These are phyloP conservation scores for Fopius arisanus DNA, from an alignment of 1,140 invertebrate species.

Conservation along the genomic window DNA sequence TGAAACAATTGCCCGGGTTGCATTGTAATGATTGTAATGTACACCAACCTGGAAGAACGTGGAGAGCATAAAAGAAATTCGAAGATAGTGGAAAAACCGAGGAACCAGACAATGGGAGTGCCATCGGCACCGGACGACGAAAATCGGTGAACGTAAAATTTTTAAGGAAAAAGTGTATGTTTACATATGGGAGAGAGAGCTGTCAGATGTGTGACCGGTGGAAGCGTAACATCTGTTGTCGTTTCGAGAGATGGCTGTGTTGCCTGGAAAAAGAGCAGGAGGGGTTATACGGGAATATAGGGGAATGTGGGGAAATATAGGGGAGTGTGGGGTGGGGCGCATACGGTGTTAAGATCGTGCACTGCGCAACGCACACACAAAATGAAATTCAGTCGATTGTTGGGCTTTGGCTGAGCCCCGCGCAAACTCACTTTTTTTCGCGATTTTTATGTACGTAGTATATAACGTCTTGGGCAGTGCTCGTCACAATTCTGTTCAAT, in stretches of 20 bases:
- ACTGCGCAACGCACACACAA: constrained; percentile 32
- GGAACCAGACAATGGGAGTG: neutral
- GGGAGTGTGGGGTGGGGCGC: constrained; percentile 6
- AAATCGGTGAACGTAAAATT: too few species aligned
- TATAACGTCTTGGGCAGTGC: neutral
- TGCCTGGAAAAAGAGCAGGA: neutral
- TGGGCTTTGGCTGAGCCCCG: constrained; percentile 39
- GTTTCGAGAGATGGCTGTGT: too few species aligned
- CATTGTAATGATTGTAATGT: neutral
- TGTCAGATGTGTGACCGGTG: too few species aligned
- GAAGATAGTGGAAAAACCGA: neutral
- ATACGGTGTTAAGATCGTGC: constrained; percentile 29
- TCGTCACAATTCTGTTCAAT: neutral
- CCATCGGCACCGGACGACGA: neutral
- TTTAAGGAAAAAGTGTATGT: too few species aligned
- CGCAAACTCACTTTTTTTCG: constrained; percentile 29
- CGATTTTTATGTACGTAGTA: neutral
- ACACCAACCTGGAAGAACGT: neutral
- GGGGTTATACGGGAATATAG: too few species aligned
- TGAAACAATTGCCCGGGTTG: neutral
- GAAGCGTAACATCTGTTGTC: too few species aligned
- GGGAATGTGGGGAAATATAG: constrained; percentile 29
- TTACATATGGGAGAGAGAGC: too few species aligned
- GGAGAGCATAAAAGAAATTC: neutral
- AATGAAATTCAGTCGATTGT: constrained; percentile 48